phyloP scores from a whole-genome alignment of 35 echinoderm and acorn worm species.

The Apostichopus parvimensis region DNA sequence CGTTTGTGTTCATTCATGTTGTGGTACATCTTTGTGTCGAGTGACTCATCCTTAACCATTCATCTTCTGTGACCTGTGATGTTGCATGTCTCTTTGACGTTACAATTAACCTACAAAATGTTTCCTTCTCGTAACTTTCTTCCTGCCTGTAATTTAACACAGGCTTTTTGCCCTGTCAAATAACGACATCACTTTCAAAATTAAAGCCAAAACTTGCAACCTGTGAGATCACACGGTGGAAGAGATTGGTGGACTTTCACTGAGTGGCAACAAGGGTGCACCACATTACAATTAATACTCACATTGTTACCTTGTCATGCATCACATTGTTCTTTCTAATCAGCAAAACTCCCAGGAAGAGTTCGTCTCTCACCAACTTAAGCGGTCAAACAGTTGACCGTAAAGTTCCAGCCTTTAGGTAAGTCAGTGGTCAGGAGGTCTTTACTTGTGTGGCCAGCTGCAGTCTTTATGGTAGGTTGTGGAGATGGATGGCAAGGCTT shows the following conservation, averaged over 20 bases:
- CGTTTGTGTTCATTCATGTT: not conserved
- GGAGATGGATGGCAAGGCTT: too few relatives aligned
- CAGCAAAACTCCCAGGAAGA: conserved; percentile 40
- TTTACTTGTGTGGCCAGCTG: too few relatives aligned
- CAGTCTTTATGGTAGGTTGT: too few relatives aligned
- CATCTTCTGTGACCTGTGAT: not conserved
- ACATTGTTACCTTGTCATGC: conserved; percentile 43
- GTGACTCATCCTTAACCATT: not conserved
- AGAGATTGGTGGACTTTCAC: not conserved
- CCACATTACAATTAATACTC: not conserved
- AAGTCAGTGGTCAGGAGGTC: not conserved
- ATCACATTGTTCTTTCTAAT: conserved; percentile 47
- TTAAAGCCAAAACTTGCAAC: too few relatives aligned
- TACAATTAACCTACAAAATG: not conserved
- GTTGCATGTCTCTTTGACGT: not conserved
- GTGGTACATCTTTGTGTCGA: not conserved
- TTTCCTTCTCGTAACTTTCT: too few relatives aligned
- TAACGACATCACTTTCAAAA: too few relatives aligned
- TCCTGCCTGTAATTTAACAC: too few relatives aligned
- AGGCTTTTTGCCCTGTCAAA: too few relatives aligned
- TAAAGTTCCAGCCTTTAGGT: conserved; percentile 7
- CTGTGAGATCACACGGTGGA: too few relatives aligned
- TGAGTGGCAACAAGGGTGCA: conserved; percentile 7
- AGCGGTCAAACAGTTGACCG: conserved; percentile 33
- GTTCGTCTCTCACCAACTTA: conserved; percentile 39